Evolutionary conservation across 2,797 vertebrate species (phyloP).

Genomic region (Notamacropus eugenii): DNA sequence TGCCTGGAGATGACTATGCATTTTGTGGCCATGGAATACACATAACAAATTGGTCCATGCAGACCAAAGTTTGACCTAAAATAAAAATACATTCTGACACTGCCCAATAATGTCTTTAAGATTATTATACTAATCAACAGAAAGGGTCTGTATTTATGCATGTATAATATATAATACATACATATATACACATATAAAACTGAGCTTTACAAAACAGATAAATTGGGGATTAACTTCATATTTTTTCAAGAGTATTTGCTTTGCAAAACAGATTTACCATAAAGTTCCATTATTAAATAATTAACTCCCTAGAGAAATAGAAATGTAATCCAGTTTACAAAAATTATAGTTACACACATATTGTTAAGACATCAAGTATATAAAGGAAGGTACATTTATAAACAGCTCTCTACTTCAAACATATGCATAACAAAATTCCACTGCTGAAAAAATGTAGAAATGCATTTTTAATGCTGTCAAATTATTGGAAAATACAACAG

Average conservation of each 20-base stretch:
- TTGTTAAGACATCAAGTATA: background rate
- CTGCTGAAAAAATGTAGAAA: background rate
- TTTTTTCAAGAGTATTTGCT: slow-evolving; percentile 25
- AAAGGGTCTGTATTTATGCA: background rate
- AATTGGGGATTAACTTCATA: background rate
- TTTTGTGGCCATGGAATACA: background rate
- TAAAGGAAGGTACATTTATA: background rate
- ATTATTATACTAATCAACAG: background rate
- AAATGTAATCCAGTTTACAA: slow-evolving; percentile 39
- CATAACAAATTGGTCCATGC: background rate
- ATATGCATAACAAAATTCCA: background rate
- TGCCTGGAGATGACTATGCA: background rate
- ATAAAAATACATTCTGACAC: background rate
- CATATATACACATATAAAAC: slow-evolving; percentile 22
- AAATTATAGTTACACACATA: background rate
- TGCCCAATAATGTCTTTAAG: background rate
- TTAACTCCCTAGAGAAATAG: background rate
- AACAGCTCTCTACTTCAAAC: slow-evolving; percentile 34
- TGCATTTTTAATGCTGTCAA: background rate
- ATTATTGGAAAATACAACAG: slow-evolving; percentile 7
- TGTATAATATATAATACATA: background rate
- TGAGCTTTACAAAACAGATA: background rate
- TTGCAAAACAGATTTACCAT: slow-evolving; percentile 19
- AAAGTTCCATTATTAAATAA: slow-evolving; percentile 21
- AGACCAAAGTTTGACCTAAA: background rate